Base-by-base conservation (phyloP, 2,888 invertebrate species). In the Volucella inflata region DNA sequence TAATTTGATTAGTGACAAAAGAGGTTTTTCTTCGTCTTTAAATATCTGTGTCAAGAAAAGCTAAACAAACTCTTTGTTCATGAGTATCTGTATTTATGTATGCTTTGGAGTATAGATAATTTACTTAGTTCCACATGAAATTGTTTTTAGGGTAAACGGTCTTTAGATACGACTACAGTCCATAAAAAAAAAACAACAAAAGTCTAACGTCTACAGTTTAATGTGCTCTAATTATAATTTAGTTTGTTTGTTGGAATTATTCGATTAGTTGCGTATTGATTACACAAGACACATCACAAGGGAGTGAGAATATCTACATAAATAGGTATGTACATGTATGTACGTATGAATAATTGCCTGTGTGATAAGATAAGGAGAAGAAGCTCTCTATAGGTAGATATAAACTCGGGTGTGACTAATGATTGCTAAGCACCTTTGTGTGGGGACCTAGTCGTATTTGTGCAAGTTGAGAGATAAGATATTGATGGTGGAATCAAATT, bases 1-100 rank as follows among this genome's bases (percentile, higher is more conserved):
- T 85, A 85, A 85, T 85, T 85, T 72, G 80, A 85, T 85, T 85
- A 85, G 85, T 68, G 16, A 60, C 55, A 16, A 38, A 21, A 71
- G 40, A 50, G 71, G 68, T 71, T 81, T 81, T 53, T 64, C 67
- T 62, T 68, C 48, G 55, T 36, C 38, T 67, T 71, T n/a, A 70
- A 46, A 21, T 81, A 70, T 81, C 50, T 76, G 72, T 85, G 85
- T 80, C 85, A 85, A 84, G 83, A 78, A 84, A 82, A 70, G 62
- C 59, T 75, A 55, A 21, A 21, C 75, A 68, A 75, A 48, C 64
- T 30, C 74, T 77, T n/a, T 72, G 17, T 38, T 46, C 64, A 46
- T 44, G 53, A 36, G 72, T 76, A 21, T 21, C 2, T 21, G 21
- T 21, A 21, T 21, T 2, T 21, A 4, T 2, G 21, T 21, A 21